A percentile compares a stretch with the other conserved stretches of the same genome.
Evolutionary conservation across 2,113 vertebrate species (phyloP).

Genomic region (Tychaedon coryphoeus): DNA sequence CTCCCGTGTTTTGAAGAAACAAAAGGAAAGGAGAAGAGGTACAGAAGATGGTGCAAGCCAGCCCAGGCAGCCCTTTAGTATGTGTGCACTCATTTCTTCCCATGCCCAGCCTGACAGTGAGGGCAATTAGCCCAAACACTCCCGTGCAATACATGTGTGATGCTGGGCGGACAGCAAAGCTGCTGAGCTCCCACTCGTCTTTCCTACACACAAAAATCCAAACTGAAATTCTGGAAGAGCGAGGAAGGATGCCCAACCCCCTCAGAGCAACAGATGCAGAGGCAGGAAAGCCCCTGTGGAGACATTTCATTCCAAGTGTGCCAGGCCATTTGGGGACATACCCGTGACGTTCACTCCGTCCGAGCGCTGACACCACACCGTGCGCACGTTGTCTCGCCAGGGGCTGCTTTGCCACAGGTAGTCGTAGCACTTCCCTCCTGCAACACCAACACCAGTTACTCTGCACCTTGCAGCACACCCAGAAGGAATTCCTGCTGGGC

Average conservation of each 20-base stretch:
- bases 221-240: not conserved
- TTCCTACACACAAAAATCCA: not conserved
- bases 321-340: constrained; percentile 12
- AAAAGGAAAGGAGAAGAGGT: not conserved
- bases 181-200: not conserved
- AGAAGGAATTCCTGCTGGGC: not conserved
- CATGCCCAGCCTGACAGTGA: not conserved
- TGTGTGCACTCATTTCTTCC: not conserved
- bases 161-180: not conserved
- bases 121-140: not conserved
- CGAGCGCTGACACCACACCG: constrained; percentile 95
- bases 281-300: not conserved
- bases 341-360: constrained; percentile 96
- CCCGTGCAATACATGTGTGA: not conserved
- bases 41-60: not conserved
- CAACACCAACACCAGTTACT: not conserved
- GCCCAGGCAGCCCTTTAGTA: not conserved
- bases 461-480: not conserved
- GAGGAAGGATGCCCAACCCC: not conserved
- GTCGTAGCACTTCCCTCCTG: constrained; percentile 91
- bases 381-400: constrained; percentile 88
- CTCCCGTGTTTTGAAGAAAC: not conserved
- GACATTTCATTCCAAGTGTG: not conserved
- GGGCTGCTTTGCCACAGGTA: constrained; percentile 89
- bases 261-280: not conserved